phyloP scores from a whole-genome alignment of 1,140 invertebrate species.

The Drosophila pseudoananassae region DNA sequence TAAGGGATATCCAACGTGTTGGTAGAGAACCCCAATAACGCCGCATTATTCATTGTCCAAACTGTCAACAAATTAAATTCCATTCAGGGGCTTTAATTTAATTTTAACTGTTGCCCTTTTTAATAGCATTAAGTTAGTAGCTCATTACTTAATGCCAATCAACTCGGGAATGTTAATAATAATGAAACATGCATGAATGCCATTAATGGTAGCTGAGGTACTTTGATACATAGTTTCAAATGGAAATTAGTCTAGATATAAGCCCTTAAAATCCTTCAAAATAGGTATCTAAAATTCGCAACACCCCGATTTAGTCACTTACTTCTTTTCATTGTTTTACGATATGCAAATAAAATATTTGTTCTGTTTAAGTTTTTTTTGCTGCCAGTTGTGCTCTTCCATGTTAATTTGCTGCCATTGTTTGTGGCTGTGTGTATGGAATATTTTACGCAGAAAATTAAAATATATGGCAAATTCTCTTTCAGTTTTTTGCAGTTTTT shows the following conservation, averaged over 20 bases:
- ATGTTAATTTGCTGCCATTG: slow-evolving; percentile 58
- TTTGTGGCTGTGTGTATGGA: slow-evolving; percentile 29
- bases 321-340: slow-evolving; percentile 6
- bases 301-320: not conserved
- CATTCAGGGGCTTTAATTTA: slow-evolving; percentile 24
- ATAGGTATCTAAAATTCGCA: slow-evolving; percentile 11
- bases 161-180: slow-evolving; percentile 42
- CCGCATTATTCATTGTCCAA: slow-evolving; percentile 20
- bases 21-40: slow-evolving; percentile 1
- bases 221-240: no score
- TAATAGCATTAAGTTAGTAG: slow-evolving; percentile 56
- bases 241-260: no score
- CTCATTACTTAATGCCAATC: slow-evolving; percentile 63
- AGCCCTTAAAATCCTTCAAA: not conserved
- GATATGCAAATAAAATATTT: slow-evolving; percentile 38
- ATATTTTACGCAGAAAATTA: slow-evolving; percentile 36
- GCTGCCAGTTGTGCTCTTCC: slow-evolving; percentile 25
- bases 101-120: slow-evolving; percentile 22
- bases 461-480: slow-evolving; percentile 26
- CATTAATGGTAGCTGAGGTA: no score
- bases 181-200: not conserved
- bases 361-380: slow-evolving; percentile 11
- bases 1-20: not conserved
- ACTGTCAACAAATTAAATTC: slow-evolving; percentile 48
- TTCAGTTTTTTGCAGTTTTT: slow-evolving; percentile 1